These are phyloP conservation scores for Rotaria sp. DNA, from an alignment of 2,888 invertebrate genomes.

Conservation along the genomic window DNA sequence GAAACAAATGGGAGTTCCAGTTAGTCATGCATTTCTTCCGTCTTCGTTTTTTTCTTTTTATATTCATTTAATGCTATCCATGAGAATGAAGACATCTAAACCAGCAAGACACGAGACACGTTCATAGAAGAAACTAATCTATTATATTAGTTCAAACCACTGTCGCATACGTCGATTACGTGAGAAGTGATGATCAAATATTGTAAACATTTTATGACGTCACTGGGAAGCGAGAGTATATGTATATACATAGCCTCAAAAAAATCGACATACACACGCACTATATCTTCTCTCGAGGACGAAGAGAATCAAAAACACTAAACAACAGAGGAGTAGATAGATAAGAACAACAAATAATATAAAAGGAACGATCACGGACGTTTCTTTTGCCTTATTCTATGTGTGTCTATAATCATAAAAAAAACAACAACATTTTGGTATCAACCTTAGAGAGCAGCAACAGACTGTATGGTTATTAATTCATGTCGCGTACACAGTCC, in stretches of 20 bases:
- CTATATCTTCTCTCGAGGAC: not conserved
- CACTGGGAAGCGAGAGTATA: not conserved
- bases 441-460: not conserved
- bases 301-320: not conserved
- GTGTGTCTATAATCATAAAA: not conserved
- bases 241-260: not conserved
- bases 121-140: not conserved
- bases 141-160: not conserved
- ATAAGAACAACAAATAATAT: not conserved
- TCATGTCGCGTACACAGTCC: not conserved
- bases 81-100: not conserved
- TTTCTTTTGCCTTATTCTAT: not conserved
- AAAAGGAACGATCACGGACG: not conserved
- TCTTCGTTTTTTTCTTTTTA: too few relatives aligned
- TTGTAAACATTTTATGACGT: not conserved
- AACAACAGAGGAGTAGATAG: not conserved
- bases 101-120: not conserved
- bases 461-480: not conserved
- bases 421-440: not conserved
- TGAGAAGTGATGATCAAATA: not conserved
- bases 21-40: too few relatives aligned
- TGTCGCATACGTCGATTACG: not conserved
- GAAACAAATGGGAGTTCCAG: too few relatives aligned
- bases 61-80: not conserved
- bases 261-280: not conserved